These are phyloP conservation scores for Carpatolechia fugitivella DNA, from an alignment of 2,888 invertebrate genomes.

Conservation along the genomic window DNA sequence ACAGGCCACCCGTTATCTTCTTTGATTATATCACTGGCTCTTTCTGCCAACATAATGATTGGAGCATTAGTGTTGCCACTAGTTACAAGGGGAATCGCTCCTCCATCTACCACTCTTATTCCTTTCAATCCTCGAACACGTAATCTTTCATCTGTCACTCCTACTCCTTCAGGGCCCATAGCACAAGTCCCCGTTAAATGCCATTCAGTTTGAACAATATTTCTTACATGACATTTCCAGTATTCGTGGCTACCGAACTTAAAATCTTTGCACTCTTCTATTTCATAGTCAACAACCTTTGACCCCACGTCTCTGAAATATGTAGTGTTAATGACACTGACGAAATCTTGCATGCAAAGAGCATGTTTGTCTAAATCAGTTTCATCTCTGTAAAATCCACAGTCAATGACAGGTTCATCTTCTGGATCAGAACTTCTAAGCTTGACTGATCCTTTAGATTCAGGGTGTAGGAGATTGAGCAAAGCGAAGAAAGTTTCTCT, in stretches of 20 bases:
- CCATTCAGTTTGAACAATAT: slow-evolving; percentile 81
- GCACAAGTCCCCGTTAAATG: slow-evolving; percentile 50
- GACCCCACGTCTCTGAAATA: slow-evolving; percentile 29
- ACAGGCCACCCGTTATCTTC: slow-evolving; percentile 26
- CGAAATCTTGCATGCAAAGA: slow-evolving; percentile 30
- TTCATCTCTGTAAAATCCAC: slow-evolving; percentile 37
- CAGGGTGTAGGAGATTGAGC: slow-evolving; percentile 37
- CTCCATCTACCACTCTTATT: slow-evolving; percentile 81
- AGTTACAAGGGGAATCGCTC: slow-evolving; percentile 80
- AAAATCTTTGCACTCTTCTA: slow-evolving; percentile 39
- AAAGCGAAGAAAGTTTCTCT: slow-evolving; percentile 30
- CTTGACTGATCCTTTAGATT: slow-evolving; percentile 43
- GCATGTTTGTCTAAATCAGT: slow-evolving; percentile 36
- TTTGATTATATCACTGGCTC: slow-evolving; percentile 80
- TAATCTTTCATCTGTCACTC: slow-evolving; percentile 39
- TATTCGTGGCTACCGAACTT: slow-evolving; percentile 33
- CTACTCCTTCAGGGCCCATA: slow-evolving; percentile 44
- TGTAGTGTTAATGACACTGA: slow-evolving; percentile 29
- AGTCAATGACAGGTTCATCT: slow-evolving; percentile 37
- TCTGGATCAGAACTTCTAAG: slow-evolving; percentile 40
- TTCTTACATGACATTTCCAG: slow-evolving; percentile 44
- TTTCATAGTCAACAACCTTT: slow-evolving; percentile 43
- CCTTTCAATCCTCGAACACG: slow-evolving; percentile 74
- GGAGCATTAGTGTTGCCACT: slow-evolving; percentile 82
- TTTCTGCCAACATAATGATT: slow-evolving; percentile 81